A percentile compares a stretch with the other conserved stretches of the same genome.
phyloP scores from a whole-genome alignment of 2,888 invertebrate genomes.

The Drosophila greeni region DNA sequence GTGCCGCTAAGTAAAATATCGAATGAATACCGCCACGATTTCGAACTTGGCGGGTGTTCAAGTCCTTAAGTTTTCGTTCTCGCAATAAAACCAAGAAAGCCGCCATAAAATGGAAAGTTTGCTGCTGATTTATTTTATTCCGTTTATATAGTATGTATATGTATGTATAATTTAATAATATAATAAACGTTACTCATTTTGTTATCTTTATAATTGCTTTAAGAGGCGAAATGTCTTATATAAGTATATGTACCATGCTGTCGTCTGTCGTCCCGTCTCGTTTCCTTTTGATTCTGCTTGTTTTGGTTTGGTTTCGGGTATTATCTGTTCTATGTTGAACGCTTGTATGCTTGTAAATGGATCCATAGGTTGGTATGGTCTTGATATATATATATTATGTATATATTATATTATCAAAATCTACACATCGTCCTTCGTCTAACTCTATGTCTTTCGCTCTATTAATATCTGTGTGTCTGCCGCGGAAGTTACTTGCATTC shows the following conservation, averaged over 20 bases:
- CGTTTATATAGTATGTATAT: constrained; percentile 68
- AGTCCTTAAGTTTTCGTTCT: neutral
- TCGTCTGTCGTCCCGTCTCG: constrained; percentile 13
- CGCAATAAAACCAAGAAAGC: constrained; percentile 2
- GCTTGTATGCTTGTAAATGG: constrained; percentile 31
- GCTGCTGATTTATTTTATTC: constrained; percentile 64
- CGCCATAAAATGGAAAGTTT: constrained; percentile 42
- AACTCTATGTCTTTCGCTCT: constrained; percentile 11
- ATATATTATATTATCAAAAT: constrained; percentile 57
- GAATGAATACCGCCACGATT: neutral
- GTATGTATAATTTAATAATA: constrained; percentile 50
- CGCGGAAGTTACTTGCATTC: constrained; percentile 15
- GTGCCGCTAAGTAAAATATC: neutral
- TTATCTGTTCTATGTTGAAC: constrained; percentile 25
- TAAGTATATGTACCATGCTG: constrained; percentile 44
- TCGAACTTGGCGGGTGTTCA: neutral
- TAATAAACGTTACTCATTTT: constrained; percentile 55
- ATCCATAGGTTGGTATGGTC: constrained; percentile 35
- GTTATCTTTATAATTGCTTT: constrained; percentile 76
- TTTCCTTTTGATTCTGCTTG: constrained; percentile 30
- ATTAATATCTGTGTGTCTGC: constrained; percentile 20
- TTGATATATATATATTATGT: constrained; percentile 38
- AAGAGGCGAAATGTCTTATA: constrained; percentile 74
- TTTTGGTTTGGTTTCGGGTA: constrained; percentile 6
- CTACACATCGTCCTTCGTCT: constrained; percentile 41